Conservation (phyloP, 1,140 invertebrate genomes). For the Diorhabda elongata region DNA sequence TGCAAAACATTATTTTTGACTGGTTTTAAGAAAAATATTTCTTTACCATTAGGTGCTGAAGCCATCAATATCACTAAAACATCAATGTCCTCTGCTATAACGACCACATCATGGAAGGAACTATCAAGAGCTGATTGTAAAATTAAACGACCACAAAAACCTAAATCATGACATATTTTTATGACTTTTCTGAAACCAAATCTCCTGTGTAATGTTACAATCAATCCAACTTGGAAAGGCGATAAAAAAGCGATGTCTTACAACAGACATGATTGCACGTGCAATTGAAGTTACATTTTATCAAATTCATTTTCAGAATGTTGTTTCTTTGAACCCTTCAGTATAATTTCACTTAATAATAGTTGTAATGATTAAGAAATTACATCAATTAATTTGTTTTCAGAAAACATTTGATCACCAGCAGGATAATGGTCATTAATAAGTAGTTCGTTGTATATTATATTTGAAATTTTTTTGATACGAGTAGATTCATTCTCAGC, state of each 20-base stretch:
- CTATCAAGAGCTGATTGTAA: background rate
- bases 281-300: background rate
- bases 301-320: background rate
- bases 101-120: background rate
- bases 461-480: background rate
- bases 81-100: background rate
- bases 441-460: background rate
- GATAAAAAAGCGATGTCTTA: background rate
- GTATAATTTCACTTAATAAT: background rate
- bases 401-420: background rate
- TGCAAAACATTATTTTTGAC: background rate
- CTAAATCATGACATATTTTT: background rate
- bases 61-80: background rate
- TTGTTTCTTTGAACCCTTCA: background rate
- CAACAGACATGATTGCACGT: background rate
- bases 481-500: background rate
- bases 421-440: background rate
- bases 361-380: background rate
- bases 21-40: conserved; percentile 1
- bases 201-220: background rate
- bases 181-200: conserved; percentile 1
- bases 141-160: background rate
- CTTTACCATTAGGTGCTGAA: background rate
- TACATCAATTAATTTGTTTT: background rate
- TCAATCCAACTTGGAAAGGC: background rate